Base-by-base conservation (phyloP, 1,140 invertebrate genomes). In the Manduca sexta region DNA sequence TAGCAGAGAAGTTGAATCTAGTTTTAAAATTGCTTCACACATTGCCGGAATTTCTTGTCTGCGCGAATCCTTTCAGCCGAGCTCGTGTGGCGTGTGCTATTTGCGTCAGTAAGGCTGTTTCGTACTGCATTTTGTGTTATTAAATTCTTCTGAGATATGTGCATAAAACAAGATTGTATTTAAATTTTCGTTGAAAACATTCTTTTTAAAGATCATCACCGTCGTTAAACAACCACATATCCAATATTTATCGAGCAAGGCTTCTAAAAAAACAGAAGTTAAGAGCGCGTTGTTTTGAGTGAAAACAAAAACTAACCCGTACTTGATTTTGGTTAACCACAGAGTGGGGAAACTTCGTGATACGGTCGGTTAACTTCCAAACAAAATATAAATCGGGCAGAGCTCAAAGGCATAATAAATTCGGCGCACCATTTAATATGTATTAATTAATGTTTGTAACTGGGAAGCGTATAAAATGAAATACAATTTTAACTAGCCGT, bases 251-350 rank as follows among this genome's bases (percentile, higher is more conserved):
- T 52, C 64, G 54, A 61, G 59, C 54, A 56, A 54, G 52, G 60
- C 67, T 74, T 74, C 60, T 64, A 69, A 78, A 82, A 78, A 84
- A 81, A 82, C 76, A 84, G 76, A 76, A 81, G 81, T 81, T 79
- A 65, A 82, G 66, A 70, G 77, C 62, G 37, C 69, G 54, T 72
- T 76, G 77, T 82, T 81, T 77, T 81, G 58, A 71, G 29, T 70
- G 67, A 79, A 74, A 80, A 81, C 64, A 83, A 70, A 76, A 72
- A 67, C 58, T 49, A 33, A 41, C 51, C 69, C 54, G 51, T 35
- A 39, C 37, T 21, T 34, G 40, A 16, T 49, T 38, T 11, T 42
- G 39, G 45, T 38, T 50, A 49, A 56, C 37, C 18, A 12, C 29
- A 16, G 37, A 16, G 43, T 50, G 40, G 29, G 38, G 39, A 50